Conservation (phyloP, 2,113 vertebrate species). For the Ailurus styani region DNA sequence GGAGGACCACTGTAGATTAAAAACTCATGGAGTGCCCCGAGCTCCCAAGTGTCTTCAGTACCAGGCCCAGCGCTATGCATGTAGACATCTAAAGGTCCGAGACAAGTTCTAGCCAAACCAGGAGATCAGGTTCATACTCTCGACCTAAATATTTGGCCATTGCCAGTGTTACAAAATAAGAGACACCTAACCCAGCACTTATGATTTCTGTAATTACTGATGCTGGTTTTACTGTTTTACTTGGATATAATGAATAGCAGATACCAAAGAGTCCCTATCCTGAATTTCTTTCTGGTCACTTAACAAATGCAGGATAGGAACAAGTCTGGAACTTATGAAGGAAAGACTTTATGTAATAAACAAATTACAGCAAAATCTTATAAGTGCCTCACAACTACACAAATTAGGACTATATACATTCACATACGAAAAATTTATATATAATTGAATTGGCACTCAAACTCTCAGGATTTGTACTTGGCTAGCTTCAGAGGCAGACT, state of each 20-base stretch:
- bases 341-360: background rate
- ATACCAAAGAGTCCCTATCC: background rate
- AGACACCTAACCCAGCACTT: background rate
- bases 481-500: background rate
- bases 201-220: background rate
- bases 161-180: background rate
- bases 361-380: background rate
- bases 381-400: background rate
- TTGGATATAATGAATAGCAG: background rate
- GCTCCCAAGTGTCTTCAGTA: background rate
- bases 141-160: background rate
- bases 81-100: background rate
- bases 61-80: background rate
- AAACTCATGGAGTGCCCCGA: background rate
- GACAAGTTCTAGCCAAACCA: background rate
- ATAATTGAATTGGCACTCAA: background rate
- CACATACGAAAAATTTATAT: background rate
- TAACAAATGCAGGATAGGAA: constrained; percentile 3
- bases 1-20: background rate
- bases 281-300: background rate
- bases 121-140: background rate
- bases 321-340: background rate
- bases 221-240: background rate
- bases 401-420: background rate
- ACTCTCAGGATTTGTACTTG: background rate